Percentiles rank a stretch among this genome's conserved stretches.
These are phyloP conservation scores for Urechis unicinctus DNA, from an alignment of 2,888 invertebrate genomes.

Conservation along the genomic window DNA sequence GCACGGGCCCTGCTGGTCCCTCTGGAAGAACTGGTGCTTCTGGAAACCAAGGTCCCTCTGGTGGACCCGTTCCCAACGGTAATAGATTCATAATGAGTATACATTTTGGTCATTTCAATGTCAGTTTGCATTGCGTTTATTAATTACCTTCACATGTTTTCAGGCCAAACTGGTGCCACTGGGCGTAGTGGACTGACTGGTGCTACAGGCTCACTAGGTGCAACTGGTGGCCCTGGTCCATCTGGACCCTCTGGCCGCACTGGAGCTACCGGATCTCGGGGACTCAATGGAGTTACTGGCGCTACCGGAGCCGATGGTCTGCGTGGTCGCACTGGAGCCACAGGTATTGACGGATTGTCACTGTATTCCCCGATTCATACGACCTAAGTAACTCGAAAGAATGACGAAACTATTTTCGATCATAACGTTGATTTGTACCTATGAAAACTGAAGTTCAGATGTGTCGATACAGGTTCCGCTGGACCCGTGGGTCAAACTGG, in stretches of 20 bases:
- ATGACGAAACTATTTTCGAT: too few relatives aligned
- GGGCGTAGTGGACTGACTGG: conserved; percentile 3
- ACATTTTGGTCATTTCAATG: too few relatives aligned
- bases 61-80: too few relatives aligned
- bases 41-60: conserved; percentile 6
- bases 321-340: conserved; percentile 1
- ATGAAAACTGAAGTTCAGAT: background rate
- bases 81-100: too few relatives aligned
- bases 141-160: too few relatives aligned
- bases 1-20: conserved; percentile 6
- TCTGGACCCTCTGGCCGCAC: conserved; percentile 1
- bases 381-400: too few relatives aligned
- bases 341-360: background rate
- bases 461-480: background rate
- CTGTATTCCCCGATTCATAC: too few relatives aligned
- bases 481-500: background rate
- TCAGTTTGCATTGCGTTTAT: too few relatives aligned
- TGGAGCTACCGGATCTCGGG: conserved; percentile 1
- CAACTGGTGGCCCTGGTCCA: conserved; percentile 2
- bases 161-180: conserved; percentile 2
- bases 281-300: background rate
- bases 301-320: background rate
- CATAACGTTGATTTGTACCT: too few relatives aligned
- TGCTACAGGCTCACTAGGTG: conserved; percentile 1
- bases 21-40: conserved; percentile 3